Conservation (phyloP, 2,113 vertebrate species). For the Ceyx melanurus region DNA sequence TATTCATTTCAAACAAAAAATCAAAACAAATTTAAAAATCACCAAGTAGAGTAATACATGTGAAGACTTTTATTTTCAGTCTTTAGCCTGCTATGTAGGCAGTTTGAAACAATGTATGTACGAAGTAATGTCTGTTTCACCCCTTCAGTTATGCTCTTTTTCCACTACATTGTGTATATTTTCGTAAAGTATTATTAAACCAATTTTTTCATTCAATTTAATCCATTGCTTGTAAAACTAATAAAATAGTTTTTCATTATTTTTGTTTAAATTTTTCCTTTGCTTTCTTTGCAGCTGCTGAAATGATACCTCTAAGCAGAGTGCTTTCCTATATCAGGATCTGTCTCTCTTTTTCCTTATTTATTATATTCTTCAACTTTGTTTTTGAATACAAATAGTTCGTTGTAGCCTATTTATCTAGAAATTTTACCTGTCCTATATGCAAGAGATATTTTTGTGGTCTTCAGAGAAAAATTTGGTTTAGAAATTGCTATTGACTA, state of each 20-base stretch:
- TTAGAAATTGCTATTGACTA: not conserved
- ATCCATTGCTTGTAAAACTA: not conserved
- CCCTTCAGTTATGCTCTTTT: not conserved
- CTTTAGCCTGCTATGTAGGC: not conserved
- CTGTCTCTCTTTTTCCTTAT: not conserved
- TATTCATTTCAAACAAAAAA: not conserved
- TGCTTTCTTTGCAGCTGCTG: not conserved
- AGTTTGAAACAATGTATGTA: not conserved
- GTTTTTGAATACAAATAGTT: not conserved
- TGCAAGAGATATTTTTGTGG: not conserved
- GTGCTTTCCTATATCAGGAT: not conserved
- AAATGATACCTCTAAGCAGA: not conserved
- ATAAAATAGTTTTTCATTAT: not conserved
- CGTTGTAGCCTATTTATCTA: not conserved
- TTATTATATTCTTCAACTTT: not conserved
- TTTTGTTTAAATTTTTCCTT: not conserved
- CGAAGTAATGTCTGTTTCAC: not conserved
- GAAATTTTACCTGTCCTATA: not conserved
- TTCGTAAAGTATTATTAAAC: not conserved
- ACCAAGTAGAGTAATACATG: rapidly evolving
- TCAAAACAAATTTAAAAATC: not conserved
- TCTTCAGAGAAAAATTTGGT: constrained; percentile 37
- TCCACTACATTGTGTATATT: not conserved
- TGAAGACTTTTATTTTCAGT: not conserved
- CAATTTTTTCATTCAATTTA: not conserved